Base-by-base conservation (phyloP, 1,140 invertebrate species). In the Drosophila mauritiana region DNA sequence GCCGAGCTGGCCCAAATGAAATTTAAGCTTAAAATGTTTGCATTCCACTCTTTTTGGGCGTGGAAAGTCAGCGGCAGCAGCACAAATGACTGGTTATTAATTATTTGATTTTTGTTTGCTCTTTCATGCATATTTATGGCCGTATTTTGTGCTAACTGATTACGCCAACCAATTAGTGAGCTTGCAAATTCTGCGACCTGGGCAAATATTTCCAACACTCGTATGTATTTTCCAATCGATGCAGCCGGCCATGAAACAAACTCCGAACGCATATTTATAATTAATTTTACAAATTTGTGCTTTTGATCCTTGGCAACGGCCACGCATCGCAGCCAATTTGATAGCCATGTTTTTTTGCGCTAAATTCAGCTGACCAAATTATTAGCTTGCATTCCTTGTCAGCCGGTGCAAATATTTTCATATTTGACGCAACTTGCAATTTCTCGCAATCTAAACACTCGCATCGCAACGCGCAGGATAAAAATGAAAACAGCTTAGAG, bases 361-460 rank as follows among this genome's bases (percentile, higher is more conserved):
- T 11, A 37, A 52, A 51, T 52, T 27, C 42, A 22, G 22, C 42
- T 48, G 20, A 10, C 48, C n/a, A 40, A 31, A 69, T 74, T 65
- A 86, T 75, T 65, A 55, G 68, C 56, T 56, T 46, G 58, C 64
- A 61, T 53, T 58, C 51, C 48, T 22, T 73, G 53, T 45, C 64
- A 51, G 42, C 13, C 46, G 36, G 63, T 56, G 72, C 45, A 89
- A 88, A 88, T 89, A 88, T 89, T 89, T 22, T 22, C 20, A 22
- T 22, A 22, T 22, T 89, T 74, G 77, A 89, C 80, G 83, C 84
- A 80, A 72, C 84, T 80, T 70, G 84, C 84, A 89, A 80, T 89
- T 89, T 83, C 80, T 76, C 42, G 67, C 82, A 89, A 89, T 89
- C 83, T 86, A 86, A 86, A 80, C 70, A 88, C 31, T 83, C 67